phyloP scores from a whole-genome alignment of 1,140 invertebrate species.

The Laodelphax striatellus region DNA sequence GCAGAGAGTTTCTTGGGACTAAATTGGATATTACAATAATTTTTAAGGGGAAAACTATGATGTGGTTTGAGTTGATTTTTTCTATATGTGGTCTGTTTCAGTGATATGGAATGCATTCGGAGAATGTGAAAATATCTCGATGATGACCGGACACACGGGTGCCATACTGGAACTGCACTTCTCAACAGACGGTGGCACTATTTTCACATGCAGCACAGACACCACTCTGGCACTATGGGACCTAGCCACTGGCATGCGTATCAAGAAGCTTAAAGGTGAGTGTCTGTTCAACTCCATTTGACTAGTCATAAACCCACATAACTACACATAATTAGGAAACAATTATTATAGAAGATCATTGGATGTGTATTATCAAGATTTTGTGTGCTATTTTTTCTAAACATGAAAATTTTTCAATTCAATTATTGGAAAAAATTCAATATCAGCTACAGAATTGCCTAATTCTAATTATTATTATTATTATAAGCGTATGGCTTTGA shows the following conservation, averaged over 20 bases:
- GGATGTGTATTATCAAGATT: too few species aligned
- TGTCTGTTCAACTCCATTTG: not conserved
- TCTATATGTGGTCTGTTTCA: slow-evolving; percentile 37
- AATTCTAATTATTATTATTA: too few species aligned
- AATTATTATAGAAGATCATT: too few species aligned
- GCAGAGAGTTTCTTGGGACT: too few species aligned
- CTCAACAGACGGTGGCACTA: slow-evolving; percentile 78
- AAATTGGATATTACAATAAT: too few species aligned
- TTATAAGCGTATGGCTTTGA: too few species aligned
- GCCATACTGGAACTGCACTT: slow-evolving; percentile 94
- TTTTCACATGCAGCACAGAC: slow-evolving; percentile 92
- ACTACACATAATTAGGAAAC: too few species aligned
- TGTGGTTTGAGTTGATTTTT: slow-evolving; percentile 4
- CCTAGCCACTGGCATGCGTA: slow-evolving; percentile 67
- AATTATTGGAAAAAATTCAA: too few species aligned
- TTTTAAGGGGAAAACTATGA: too few species aligned
- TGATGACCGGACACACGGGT: slow-evolving; percentile 89
- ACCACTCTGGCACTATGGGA: slow-evolving; percentile 95
- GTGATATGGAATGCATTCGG: slow-evolving; percentile 96
- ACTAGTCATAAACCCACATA: not conserved
- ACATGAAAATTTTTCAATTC: too few species aligned
- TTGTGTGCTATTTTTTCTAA: too few species aligned
- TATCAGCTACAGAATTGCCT: too few species aligned
- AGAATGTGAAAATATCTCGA: slow-evolving; percentile 94
- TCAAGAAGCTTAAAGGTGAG: slow-evolving; percentile 78